A percentile compares a stretch with the other conserved stretches of the same genome.
These are phyloP conservation scores for Pyralis farinalis DNA, from an alignment of 2,888 invertebrate species.

Conservation along the genomic window DNA sequence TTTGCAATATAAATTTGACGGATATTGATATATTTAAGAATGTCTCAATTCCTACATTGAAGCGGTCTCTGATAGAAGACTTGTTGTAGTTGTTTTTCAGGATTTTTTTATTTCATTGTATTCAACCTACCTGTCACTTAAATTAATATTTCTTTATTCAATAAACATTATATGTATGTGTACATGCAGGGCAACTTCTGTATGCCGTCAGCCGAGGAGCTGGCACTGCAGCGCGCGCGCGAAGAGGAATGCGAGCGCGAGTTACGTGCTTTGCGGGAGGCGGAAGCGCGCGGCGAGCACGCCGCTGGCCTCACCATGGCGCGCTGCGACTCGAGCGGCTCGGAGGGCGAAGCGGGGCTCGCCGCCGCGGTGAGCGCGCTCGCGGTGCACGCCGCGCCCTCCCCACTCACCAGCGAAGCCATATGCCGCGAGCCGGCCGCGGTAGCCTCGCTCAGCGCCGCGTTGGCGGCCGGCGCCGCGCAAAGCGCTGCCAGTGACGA, in stretches of 20 bases:
- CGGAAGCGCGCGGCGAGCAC: neutral
- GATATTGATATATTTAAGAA: too few relatives aligned
- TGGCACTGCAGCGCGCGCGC: conserved; percentile 37
- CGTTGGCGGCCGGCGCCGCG: neutral
- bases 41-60: too few relatives aligned
- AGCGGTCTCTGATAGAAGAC: too few relatives aligned
- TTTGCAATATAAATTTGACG: too few relatives aligned
- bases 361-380: conserved; percentile 29
- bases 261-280: conserved; percentile 23
- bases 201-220: conserved; percentile 40
- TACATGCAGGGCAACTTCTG: conserved; percentile 28
- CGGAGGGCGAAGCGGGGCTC: conserved; percentile 36
- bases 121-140: too few relatives aligned
- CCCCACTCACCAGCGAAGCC: too few relatives aligned
- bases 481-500: neutral
- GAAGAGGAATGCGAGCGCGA: conserved; percentile 29
- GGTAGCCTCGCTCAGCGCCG: neutral
- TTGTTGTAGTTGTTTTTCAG: too few relatives aligned
- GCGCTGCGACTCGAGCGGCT: conserved; percentile 36
- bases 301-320: conserved; percentile 3
- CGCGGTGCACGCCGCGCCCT: conserved; percentile 13
- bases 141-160: too few relatives aligned
- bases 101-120: too few relatives aligned
- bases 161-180: too few relatives aligned
- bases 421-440: neutral